Evolutionary conservation across 2,888 invertebrate genomes (phyloP), one percentile per base, ranked within the genome.

Genomic region (Antheraea yamamai): DNA sequence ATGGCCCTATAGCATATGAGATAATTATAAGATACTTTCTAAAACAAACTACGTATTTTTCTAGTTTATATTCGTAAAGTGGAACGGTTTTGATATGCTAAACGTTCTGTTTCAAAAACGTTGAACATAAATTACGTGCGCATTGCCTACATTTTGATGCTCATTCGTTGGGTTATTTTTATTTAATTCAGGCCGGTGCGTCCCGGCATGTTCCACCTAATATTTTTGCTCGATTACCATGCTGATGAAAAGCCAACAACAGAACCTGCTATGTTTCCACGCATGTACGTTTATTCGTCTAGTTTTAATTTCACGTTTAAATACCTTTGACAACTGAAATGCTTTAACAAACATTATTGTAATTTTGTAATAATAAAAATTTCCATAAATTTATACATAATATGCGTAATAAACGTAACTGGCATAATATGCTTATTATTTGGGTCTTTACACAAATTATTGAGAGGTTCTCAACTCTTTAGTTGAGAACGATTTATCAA

Each of bases 221-320:
- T 94, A 93, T 94, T 95, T 93, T 94, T 93, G 87, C 87, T 91
- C 92, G 93, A 94, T 95, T 95, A 93, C 88, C 93, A 94, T 95
- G 90, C 90, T 94, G 93, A 95, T 95, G 94, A 93, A 94, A 95
- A 91, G 92, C 91, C 91, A 95, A 95, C 94, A 95, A 85, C 86
- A 87, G 87, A 85, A 87, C 87, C 87, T 82, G 84, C 82, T 79
- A 82, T 83, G 86, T 85, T 85, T 81, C 85, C 73, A 75, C 52
- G 55, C 73, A 55, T 35, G 51, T 35, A 68, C 51, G 51, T 73
- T 70, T 68, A 77, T 79, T 81, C 81, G 82, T 81, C 81, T 79
- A 83, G 87, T 86, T 89, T 89, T 89, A 91, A 90, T 89, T 88
- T 82, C 76, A 80, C 80, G 83, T 85, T 86, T 83, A 85, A 84